Conservation (phyloP, 2,888 invertebrate species). For the Augiades crinisus region DNA sequence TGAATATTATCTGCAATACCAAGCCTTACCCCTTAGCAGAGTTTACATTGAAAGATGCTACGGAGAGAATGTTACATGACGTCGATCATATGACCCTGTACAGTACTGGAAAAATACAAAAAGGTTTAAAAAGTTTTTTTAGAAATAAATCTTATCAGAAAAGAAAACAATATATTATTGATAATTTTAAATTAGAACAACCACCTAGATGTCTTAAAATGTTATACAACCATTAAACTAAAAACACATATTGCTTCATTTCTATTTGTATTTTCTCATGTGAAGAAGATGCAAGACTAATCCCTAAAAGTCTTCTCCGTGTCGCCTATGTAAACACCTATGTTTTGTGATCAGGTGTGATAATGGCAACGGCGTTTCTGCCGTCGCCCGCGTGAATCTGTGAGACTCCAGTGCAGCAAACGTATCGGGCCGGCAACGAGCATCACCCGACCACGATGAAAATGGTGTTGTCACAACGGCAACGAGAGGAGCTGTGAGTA, state of each 20-base stretch:
- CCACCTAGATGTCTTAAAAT: no score
- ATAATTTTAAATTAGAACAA: no score
- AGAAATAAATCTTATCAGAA: slow-evolving; percentile 27
- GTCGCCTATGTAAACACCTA: no score
- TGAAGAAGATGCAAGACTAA: no score
- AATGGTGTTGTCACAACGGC: slow-evolving; percentile 99
- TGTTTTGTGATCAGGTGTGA: slow-evolving; percentile 63
- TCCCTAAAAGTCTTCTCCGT: no score
- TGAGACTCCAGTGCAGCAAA: slow-evolving; percentile 72
- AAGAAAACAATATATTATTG: slow-evolving; percentile 36
- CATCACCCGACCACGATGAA: slow-evolving; percentile 88
- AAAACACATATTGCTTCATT: no score
- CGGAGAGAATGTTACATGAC: slow-evolving; percentile 9
- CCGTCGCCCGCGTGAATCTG: slow-evolving; percentile 72
- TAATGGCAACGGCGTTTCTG: slow-evolving; percentile 72
- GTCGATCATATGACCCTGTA: slow-evolving; percentile 20
- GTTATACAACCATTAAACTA: no score
- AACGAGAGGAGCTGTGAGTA: slow-evolving; percentile 99
- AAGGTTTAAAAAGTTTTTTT: slow-evolving; percentile 39
- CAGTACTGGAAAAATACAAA: slow-evolving; percentile 30
- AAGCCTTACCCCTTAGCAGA: slow-evolving; percentile 27
- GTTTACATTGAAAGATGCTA: slow-evolving; percentile 1
- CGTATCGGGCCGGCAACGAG: slow-evolving; percentile 62
- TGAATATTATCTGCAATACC: slow-evolving; percentile 57
- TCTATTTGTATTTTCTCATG: no score